A percentile compares a stretch with the other conserved stretches of the same genome.
phyloP scores from a whole-genome alignment of 92 coral and sea anemone genomes.

The Diadumene lineata region DNA sequence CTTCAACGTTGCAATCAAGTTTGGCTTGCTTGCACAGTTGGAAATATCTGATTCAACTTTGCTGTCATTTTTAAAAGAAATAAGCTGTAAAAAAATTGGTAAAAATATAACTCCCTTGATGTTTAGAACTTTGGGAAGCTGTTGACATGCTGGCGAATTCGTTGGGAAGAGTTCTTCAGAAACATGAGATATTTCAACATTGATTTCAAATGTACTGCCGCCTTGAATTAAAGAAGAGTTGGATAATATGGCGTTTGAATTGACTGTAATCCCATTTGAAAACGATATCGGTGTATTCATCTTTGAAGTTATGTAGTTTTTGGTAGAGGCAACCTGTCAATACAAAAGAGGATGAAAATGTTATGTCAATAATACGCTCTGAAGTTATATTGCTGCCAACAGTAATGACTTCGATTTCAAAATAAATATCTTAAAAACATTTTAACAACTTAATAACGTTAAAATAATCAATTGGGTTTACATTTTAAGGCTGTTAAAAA shows the following conservation, averaged over 20 bases:
- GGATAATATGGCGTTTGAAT: conserved; percentile 27
- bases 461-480: no score
- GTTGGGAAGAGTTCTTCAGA: conserved; percentile 33
- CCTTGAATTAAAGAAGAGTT: conserved; percentile 60
- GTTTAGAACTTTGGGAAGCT: conserved; percentile 28
- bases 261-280: conserved; percentile 31
- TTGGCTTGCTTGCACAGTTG: conserved; percentile 54
- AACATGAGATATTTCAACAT: conserved; percentile 48
- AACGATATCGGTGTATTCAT: conserved; percentile 13
- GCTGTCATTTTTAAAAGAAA: conserved; percentile 22
- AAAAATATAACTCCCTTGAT: conserved; percentile 46
- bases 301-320: background rate
- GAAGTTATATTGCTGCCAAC: no score
- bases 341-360: background rate
- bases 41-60: conserved; percentile 43
- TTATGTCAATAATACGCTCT: background rate
- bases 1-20: conserved; percentile 29
- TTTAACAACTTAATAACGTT: no score
- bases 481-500: background rate
- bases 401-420: no score
- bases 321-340: background rate
- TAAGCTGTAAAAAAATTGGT: conserved; percentile 54
- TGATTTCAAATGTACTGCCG: conserved; percentile 49
- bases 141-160: conserved; percentile 61
- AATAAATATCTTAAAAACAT: no score